Conservation (phyloP, 2,797 vertebrate genomes). For the Tadarida brasiliensis region DNA sequence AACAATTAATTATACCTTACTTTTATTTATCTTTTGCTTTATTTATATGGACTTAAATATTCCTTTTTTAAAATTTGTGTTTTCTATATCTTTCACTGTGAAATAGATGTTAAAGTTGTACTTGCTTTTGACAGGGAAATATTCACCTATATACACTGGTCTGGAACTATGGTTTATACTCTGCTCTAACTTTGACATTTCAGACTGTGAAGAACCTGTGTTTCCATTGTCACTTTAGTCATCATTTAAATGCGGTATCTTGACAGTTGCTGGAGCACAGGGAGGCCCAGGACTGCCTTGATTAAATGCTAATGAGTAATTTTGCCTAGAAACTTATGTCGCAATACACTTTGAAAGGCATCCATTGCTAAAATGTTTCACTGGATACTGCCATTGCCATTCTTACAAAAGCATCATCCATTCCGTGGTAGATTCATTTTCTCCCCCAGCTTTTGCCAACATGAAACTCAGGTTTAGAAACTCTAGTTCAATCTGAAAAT, state of each 20-base stretch:
- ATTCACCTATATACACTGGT: not conserved
- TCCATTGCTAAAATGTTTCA: conserved; percentile 1
- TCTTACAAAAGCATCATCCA: not conserved
- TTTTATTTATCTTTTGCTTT: not conserved
- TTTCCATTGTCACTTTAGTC: conserved; percentile 17
- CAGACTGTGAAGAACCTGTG: not conserved
- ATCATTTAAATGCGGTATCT: conserved; percentile 25
- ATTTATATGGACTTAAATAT: not conserved
- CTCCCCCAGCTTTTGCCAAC: not conserved
- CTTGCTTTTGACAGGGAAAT: not conserved
- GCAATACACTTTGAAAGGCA: not conserved
- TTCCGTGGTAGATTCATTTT: not conserved
- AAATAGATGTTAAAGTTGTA: not conserved
- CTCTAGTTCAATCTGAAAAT: not conserved
- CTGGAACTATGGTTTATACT: not conserved
- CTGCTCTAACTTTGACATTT: conserved; percentile 2
- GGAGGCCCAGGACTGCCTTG: not conserved
- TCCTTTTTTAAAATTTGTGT: not conserved
- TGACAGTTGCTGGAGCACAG: conserved; percentile 47
- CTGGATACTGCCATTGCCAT: not conserved
- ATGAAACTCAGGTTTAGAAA: not conserved
- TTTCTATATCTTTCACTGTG: not conserved
- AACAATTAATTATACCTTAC: not conserved
- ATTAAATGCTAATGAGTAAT: conserved; percentile 60
- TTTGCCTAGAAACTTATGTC: conserved; percentile 1